Evolutionary conservation across 1,140 invertebrate genomes (phyloP).

Genomic region (Macrocentrus cingulum): DNA sequence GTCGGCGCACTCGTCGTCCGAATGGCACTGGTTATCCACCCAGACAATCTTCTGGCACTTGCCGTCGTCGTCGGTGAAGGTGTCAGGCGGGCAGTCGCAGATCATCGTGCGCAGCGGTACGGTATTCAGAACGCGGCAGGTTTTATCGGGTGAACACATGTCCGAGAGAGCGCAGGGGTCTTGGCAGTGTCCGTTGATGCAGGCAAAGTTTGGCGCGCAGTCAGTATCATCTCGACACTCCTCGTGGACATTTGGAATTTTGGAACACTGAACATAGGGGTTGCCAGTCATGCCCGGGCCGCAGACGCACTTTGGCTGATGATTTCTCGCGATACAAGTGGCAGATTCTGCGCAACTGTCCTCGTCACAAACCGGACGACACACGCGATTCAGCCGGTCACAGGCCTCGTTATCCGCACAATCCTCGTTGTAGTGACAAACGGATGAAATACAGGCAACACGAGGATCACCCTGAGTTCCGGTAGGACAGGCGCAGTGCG

Average conservation of each 20-base stretch:
- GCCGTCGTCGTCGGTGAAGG: constrained; percentile 64
- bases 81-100: constrained; percentile 78
- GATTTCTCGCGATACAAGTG: constrained; percentile 70
- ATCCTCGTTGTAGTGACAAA: constrained; percentile 87
- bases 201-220: constrained; percentile 72
- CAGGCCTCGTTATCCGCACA: constrained; percentile 85
- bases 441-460: constrained; percentile 77
- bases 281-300: constrained; percentile 74
- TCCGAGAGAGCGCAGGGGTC: constrained; percentile 72
- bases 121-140: constrained; percentile 77
- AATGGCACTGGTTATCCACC: constrained; percentile 60
- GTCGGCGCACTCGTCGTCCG: constrained; percentile 73
- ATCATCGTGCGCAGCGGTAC: constrained; percentile 77
- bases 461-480: constrained; percentile 84
- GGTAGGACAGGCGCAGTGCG: constrained; percentile 79
- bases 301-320: constrained; percentile 79
- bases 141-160: constrained; percentile 73
- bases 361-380: constrained; percentile 78
- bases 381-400: constrained; percentile 80
- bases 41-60: constrained; percentile 63
- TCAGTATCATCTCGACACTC: constrained; percentile 72
- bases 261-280: constrained; percentile 72
- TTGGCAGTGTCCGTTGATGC: constrained; percentile 74
- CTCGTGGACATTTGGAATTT: constrained; percentile 58
- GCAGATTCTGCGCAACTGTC: constrained; percentile 77